Base-by-base conservation (phyloP, 1,140 invertebrate species). In the Drosophila gunungcola region DNA sequence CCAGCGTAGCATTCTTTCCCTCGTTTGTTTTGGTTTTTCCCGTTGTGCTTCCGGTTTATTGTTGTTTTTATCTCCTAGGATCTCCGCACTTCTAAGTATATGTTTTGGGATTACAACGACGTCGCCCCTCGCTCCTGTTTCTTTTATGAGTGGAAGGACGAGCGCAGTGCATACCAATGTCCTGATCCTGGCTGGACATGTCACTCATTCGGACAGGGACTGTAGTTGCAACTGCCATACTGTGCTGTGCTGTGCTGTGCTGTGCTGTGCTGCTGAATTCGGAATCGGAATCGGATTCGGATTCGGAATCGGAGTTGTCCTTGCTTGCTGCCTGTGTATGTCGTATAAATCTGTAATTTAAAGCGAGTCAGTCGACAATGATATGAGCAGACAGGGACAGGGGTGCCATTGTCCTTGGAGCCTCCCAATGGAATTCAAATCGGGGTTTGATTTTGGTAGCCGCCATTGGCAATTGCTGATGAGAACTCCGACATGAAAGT, bases 21-120 rank as follows among this genome's bases (percentile, higher is more conserved):
- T 61, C 29, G 49, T 76, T 78, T 57, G 65, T 68, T 80, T 68
- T 80, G 65, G 70, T 58, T 78, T 57, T 72, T 79, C 56, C 48
- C 48, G 61, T 83, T 81, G 52, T 51, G 78, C 75, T 79, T 82
- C 75, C 82, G 69, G 83, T 88, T 86, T 88, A 88, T 86, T 79
- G 74, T 83, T 77, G 54, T 57, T 76, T 45, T 74, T 54, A 34
- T 73, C 27, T 51, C 45, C 5, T 13, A 51, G 12, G 34, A 32
- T 43, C 21, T 65, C 29, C 51, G 60, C 80, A 70, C 75, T 83
- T 68, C 80, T 72, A 83, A 83, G 80, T 82, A 84, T 83, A 83
- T 84, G 81, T 76, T 83, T 84, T 76, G 72, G 76, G 76, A 83
- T 84, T 84, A 84, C 70, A 63, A 65, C 41, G 25, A 25, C 38